Conservation (phyloP, 2,797 vertebrate species). For the Salmo trutta region DNA sequence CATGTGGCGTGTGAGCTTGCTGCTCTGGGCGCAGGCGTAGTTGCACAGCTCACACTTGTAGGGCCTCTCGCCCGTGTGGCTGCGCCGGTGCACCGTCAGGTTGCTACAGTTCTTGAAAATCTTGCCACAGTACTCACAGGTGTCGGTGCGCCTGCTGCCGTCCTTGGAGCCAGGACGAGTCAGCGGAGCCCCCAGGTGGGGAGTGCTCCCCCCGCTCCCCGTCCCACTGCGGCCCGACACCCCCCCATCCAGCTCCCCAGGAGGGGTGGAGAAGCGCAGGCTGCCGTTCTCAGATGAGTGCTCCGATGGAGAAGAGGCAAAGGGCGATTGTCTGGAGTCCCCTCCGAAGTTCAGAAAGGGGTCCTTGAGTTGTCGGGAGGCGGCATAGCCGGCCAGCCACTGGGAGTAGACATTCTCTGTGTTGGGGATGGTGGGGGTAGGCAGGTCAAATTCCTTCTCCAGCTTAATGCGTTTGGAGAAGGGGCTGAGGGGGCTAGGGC, state of each 20-base stretch:
- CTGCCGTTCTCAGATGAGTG: conserved; percentile 99
- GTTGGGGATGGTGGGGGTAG: conserved; percentile 95
- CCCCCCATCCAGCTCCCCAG: conserved; percentile 95
- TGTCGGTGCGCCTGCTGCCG: conserved; percentile 95
- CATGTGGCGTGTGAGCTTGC: conserved; percentile 99
- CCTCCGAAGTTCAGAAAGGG: conserved; percentile 98
- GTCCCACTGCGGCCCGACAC: conserved; percentile 98
- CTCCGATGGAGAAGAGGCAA: conserved; percentile 93
- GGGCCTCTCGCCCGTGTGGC: conserved; percentile 99
- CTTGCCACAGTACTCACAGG: conserved; percentile 99
- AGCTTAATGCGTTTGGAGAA: conserved; percentile 99
- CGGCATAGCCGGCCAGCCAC: conserved; percentile 97
- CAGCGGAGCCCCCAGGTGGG: conserved; percentile 94
- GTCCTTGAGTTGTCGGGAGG: conserved; percentile 98
- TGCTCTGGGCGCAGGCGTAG: conserved; percentile 99
- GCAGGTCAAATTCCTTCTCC: conserved; percentile 98
- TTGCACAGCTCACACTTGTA: conserved; percentile 99
- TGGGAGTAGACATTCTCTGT: conserved; percentile 99
- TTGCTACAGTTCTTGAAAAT: conserved; percentile 99
- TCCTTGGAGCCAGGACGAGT: conserved; percentile 97
- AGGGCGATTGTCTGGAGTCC: conserved; percentile 99
- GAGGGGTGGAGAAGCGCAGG: conserved; percentile 98
- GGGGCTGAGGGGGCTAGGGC: conserved; percentile 95
- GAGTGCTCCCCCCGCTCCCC: conserved; percentile 97
- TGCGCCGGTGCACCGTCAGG: conserved; percentile 99